phyloP scores from a whole-genome alignment of 2,797 vertebrate species.

The Lates japonicus region DNA sequence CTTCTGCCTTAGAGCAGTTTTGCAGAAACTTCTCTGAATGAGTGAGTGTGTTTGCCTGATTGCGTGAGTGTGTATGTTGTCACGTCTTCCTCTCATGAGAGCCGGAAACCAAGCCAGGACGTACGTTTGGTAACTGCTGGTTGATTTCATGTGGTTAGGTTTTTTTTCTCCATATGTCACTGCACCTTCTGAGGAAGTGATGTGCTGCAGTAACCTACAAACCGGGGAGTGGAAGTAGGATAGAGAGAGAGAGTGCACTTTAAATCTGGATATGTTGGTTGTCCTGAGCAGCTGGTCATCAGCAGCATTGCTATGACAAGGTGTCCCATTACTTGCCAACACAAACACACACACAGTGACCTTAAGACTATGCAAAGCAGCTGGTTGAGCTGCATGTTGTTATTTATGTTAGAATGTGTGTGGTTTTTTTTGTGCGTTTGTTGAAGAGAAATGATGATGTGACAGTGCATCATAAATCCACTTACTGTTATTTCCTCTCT shows the following conservation, averaged over 20 bases:
- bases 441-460: background rate
- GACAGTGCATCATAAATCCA: constrained; percentile 7
- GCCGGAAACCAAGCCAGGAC: constrained; percentile 23
- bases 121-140: constrained; percentile 10
- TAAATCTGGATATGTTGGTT: constrained; percentile 7
- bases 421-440: constrained; percentile 23
- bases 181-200: constrained; percentile 36
- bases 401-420: constrained; percentile 28
- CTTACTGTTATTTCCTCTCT: constrained; percentile 31
- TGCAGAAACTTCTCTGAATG: constrained; percentile 39
- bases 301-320: constrained; percentile 33
- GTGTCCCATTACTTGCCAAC: constrained; percentile 59
- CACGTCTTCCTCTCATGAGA: constrained; percentile 34
- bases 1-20: constrained; percentile 38
- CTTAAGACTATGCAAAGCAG: constrained; percentile 47
- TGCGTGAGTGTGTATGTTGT: background rate
- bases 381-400: constrained; percentile 11
- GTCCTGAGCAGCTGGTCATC: constrained; percentile 53
- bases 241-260: constrained; percentile 10
- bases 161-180: background rate
- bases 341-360: constrained; percentile 52
- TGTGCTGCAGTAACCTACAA: background rate
- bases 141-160: constrained; percentile 9
- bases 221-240: constrained; percentile 15
- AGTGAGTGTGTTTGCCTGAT: background rate